Base-by-base conservation (phyloP, 2,888 invertebrate species). In the Frankliniella intonsa region DNA sequence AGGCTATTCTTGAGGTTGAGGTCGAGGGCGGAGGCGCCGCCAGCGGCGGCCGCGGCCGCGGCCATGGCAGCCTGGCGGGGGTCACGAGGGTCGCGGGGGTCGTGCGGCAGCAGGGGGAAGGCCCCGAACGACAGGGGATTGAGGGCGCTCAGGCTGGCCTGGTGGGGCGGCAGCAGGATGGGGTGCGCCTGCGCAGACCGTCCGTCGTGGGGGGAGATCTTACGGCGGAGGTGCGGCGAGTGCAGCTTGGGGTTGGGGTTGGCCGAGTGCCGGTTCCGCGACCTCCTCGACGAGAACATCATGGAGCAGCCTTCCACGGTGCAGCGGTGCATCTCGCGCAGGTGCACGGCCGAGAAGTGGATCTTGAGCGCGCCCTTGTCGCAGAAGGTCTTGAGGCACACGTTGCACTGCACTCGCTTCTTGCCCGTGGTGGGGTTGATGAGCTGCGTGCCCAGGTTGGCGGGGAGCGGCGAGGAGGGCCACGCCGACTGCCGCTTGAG, bases 351-450 rank as follows among this genome's bases (percentile, higher is more conserved):
- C 81, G 98, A 98, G 87, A 98, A 99, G 88, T 99, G 99, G 11
- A 99, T 99, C 89, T 99, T 99, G 49, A 99, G 90, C 0, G 99
- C 99, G 84, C 99, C 99, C 90, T 99, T 99, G 90, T 99, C 99
- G 91, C 99, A 99, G 90, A 99, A 99, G 22, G 99, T 99, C 90
- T 99, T 99, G 84, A 98, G 90, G 88, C 99, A 99, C 79, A 98
- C 97, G 86, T 98, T 97, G 89, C 99, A 99, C 88, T 98, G 97
- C 5, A 99, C 98, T 84, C 99, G 92, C 87, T 98, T 98, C 89
- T 99, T 99, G 0, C 97, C 97, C 0, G 97, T 97, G 0, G 95
- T 93, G 0, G 97, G 97, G 87, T 97, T 97, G 51, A 97, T 96
- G 84, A 96, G 95, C 85, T 96, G 95, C 0, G 96, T 96, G 17